Conservation (phyloP, 2,797 vertebrate genomes). For the Mallotus villosus region DNA sequence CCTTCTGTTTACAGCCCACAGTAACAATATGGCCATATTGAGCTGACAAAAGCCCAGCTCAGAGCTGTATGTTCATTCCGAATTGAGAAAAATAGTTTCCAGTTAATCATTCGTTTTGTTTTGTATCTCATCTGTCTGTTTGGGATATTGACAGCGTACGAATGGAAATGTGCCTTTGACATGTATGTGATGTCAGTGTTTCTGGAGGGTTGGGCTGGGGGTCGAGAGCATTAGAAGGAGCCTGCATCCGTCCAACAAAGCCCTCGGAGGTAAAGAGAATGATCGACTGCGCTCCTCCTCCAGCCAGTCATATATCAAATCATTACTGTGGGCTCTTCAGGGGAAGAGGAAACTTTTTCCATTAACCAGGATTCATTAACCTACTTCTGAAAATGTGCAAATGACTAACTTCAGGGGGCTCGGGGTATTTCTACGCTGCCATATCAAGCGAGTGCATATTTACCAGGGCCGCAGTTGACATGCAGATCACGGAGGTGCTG, state of each 20-base stretch:
- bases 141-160: conserved; percentile 13
- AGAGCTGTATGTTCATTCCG: conserved; percentile 23
- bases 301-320: conserved; percentile 64
- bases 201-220: conserved; percentile 38
- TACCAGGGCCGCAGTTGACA: conserved; percentile 27
- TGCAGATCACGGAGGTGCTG: conserved; percentile 14
- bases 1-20: conserved; percentile 37
- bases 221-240: conserved; percentile 22
- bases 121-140: conserved; percentile 33
- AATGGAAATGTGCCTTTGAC: conserved; percentile 36
- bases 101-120: conserved; percentile 33
- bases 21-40: conserved; percentile 47
- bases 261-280: conserved; percentile 30
- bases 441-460: conserved; percentile 29
- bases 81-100: conserved; percentile 29
- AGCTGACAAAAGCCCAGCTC: conserved; percentile 33
- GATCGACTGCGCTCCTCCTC: conserved; percentile 39
- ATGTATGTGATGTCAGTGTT: conserved; percentile 24
- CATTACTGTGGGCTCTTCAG: conserved; percentile 57
- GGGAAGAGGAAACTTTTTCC: conserved; percentile 54
- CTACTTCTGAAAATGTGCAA: conserved; percentile 57
- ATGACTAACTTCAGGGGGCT: conserved; percentile 51
- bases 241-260: conserved; percentile 5
- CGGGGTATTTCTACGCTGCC: conserved; percentile 19
- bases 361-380: conserved; percentile 60